phyloP scores from a whole-genome alignment of 2,113 vertebrate species.

The Glaucidium brasilianum region DNA sequence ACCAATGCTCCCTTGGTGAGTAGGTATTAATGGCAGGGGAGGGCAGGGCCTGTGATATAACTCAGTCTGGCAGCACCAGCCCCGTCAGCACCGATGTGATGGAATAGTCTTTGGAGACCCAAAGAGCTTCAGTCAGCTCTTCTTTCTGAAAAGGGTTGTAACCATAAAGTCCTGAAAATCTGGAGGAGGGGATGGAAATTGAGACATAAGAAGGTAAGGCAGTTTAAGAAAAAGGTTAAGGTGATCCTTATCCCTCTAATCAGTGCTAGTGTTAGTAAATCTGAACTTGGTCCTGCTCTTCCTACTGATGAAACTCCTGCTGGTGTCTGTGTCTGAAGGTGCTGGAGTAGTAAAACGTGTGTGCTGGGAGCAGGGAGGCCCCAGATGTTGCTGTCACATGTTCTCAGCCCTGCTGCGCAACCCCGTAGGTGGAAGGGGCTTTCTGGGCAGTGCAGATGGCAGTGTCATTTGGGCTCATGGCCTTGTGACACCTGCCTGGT shows the following conservation, averaged over 20 bases:
- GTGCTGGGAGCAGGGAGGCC: neutral
- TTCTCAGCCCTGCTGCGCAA: neutral
- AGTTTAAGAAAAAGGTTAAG: neutral
- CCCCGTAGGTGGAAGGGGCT: neutral
- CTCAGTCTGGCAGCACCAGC: conserved; percentile 42
- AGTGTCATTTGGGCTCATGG: neutral
- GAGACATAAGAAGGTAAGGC: neutral
- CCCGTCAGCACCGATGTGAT: neutral
- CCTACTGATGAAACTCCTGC: neutral
- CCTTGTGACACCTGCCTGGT: neutral
- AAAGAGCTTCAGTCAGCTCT: conserved; percentile 36
- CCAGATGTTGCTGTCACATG: fast-evolving
- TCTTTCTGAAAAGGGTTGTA: neutral
- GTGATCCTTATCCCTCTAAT: neutral
- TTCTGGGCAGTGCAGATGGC: neutral
- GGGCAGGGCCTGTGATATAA: conserved; percentile 49
- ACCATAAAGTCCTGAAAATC: neutral
- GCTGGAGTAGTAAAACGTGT: neutral
- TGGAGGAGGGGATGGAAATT: neutral
- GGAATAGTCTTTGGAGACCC: conserved; percentile 37
- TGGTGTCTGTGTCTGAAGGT: neutral
- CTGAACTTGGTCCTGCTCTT: neutral
- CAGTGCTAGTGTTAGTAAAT: neutral
- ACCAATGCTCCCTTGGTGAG: neutral
- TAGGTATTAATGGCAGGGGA: neutral